A percentile compares a stretch with the other conserved stretches of the same genome.
Evolutionary conservation across 2,888 invertebrate species (phyloP).

Genomic region (Rhodophaea formosa): DNA sequence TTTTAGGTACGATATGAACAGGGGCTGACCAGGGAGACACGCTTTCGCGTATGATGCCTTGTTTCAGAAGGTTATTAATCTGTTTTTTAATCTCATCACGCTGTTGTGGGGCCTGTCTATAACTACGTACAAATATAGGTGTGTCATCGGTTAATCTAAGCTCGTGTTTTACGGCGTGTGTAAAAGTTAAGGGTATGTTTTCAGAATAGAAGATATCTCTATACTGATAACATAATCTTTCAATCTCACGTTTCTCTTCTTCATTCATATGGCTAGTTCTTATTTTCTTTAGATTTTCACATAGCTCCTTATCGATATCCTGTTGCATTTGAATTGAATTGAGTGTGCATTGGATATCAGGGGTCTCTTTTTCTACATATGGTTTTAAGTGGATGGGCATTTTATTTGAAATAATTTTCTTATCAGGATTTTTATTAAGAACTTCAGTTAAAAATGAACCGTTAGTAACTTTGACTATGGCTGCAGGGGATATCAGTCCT

Average conservation of each 20-base stretch:
- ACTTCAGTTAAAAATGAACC: too few relatives aligned
- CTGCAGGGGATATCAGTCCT: too few relatives aligned
- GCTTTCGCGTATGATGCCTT: slow-evolving; percentile 31
- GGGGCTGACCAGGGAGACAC: slow-evolving; percentile 31
- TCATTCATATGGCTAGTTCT: slow-evolving; percentile 33
- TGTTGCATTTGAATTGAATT: too few relatives aligned
- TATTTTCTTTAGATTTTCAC: slow-evolving; percentile 27
- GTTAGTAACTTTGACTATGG: too few relatives aligned
- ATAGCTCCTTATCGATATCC: too few relatives aligned
- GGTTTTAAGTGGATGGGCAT: too few relatives aligned
- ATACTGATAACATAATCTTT: slow-evolving; percentile 35
- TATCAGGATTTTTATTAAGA: too few relatives aligned
- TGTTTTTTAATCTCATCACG: slow-evolving; percentile 29
- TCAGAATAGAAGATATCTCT: slow-evolving; percentile 43
- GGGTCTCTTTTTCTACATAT: too few relatives aligned
- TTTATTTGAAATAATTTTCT: too few relatives aligned
- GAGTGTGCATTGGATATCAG: too few relatives aligned
- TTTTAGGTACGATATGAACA: slow-evolving; percentile 31
- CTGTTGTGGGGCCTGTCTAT: slow-evolving; percentile 29
- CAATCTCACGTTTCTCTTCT: slow-evolving; percentile 36
- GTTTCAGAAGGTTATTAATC: slow-evolving; percentile 27
- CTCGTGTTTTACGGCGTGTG: slow-evolving; percentile 41
- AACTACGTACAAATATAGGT: slow-evolving; percentile 30
- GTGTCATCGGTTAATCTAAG: slow-evolving; percentile 34
- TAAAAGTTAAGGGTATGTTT: slow-evolving; percentile 37